Conservation (phyloP, 2,888 invertebrate species). For the Hyles lineata region DNA sequence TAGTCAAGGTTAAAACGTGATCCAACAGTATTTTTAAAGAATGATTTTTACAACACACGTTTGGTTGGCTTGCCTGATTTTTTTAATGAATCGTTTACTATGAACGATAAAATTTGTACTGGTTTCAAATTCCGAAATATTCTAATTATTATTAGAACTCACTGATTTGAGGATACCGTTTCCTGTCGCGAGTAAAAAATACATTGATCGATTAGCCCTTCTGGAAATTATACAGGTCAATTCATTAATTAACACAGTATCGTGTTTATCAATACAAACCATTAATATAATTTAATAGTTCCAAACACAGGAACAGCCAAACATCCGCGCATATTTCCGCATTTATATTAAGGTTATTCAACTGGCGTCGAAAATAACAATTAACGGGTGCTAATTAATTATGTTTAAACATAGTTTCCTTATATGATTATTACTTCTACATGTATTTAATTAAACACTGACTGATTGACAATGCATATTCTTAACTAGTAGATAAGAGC, state of each 20-base stretch:
- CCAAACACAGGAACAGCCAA: constrained; percentile 16
- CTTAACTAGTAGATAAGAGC: too few relatives aligned
- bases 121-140: too few relatives aligned
- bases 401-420: neutral
- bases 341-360: constrained; percentile 18
- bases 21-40: too few relatives aligned
- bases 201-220: neutral
- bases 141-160: too few relatives aligned
- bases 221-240: constrained; percentile 5
- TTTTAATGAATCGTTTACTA: too few relatives aligned
- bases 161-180: too few relatives aligned
- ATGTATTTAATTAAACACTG: neutral
- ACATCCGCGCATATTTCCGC: constrained; percentile 26
- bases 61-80: too few relatives aligned
- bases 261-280: constrained; percentile 1
- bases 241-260: constrained; percentile 9
- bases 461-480: too few relatives aligned
- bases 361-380: constrained; percentile 16
- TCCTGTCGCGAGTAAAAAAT: neutral
- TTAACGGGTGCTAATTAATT: neutral
- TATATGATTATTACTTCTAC: neutral
- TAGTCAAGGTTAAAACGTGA: too few relatives aligned
- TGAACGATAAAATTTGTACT: too few relatives aligned
- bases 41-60: too few relatives aligned
- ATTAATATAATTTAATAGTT: constrained; percentile 18